phyloP scores from a whole-genome alignment of 2,797 vertebrate species.

The Anas georgica region DNA sequence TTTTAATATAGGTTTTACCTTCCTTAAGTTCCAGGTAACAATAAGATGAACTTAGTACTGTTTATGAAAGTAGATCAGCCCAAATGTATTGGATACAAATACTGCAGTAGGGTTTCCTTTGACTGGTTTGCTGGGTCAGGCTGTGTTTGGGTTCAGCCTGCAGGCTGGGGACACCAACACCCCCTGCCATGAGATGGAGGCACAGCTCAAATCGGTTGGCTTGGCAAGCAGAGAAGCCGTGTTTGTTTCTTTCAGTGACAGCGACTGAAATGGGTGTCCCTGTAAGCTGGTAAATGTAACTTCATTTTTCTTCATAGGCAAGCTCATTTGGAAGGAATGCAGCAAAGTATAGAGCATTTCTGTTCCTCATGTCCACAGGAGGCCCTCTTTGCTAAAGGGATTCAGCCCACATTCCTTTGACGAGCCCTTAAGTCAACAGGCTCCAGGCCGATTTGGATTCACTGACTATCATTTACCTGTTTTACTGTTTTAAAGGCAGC shows the following conservation, averaged over 20 bases:
- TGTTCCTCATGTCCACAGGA: not conserved
- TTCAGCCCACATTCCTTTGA: not conserved
- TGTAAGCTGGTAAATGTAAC: not conserved
- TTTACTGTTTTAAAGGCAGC: not conserved
- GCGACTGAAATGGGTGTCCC: not conserved
- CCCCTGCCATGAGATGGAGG: not conserved
- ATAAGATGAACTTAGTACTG: not conserved
- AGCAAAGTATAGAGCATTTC: not conserved
- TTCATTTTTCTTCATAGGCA: not conserved
- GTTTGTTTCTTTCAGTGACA: not conserved
- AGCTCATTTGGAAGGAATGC: not conserved
- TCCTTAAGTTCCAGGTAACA: not conserved
- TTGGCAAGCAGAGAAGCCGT: not conserved
- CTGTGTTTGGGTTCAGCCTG: not conserved
- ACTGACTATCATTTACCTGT: not conserved
- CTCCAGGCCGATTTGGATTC: not conserved
- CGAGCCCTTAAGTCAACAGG: not conserved
- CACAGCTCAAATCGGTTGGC: not conserved
- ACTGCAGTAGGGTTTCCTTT: not conserved
- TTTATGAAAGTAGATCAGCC: not conserved
- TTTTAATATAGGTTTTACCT: not conserved
- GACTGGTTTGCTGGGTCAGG: not conserved
- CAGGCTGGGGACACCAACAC: not conserved
- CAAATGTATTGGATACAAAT: not conserved
- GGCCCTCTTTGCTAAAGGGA: not conserved